Conservation (phyloP, 37 sponge, comb jelly and placozoan species). For the Cliona cf. orientalis region DNA sequence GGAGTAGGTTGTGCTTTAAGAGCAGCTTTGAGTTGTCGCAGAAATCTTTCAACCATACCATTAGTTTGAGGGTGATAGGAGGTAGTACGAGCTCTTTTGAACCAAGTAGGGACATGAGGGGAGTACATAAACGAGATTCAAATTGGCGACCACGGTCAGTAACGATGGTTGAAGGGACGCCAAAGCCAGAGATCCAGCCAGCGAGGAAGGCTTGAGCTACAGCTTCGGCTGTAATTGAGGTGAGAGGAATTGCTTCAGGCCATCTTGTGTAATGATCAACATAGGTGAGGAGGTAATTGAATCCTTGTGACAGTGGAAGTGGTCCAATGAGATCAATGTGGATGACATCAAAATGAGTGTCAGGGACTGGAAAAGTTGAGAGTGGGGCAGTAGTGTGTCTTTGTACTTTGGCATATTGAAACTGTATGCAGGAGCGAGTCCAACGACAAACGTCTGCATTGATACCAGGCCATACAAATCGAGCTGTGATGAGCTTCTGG, state of each 20-base stretch:
- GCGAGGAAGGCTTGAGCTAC: conserved; percentile 56
- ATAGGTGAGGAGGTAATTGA: conserved; percentile 49
- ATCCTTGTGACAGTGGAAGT: conserved; percentile 61
- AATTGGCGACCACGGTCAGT: conserved; percentile 73
- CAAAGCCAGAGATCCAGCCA: conserved; percentile 67
- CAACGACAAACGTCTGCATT: conserved; percentile 64
- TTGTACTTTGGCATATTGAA: conserved; percentile 52
- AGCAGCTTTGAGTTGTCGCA: conserved; percentile 66
- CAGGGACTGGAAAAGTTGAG: conserved; percentile 47
- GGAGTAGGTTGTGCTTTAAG: conserved; percentile 55
- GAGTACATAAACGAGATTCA: conserved; percentile 38
- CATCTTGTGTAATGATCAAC: conserved; percentile 54
- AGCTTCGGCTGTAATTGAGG: conserved; percentile 54
- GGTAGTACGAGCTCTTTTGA: conserved; percentile 53
- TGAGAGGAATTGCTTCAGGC: conserved; percentile 64
- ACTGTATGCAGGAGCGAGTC: conserved; percentile 60
- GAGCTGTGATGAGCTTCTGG: conserved; percentile 47
- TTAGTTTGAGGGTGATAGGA: conserved; percentile 67
- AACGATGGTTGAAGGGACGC: conserved; percentile 55
- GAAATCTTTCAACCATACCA: conserved; percentile 65
- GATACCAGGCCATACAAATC: conserved; percentile 73
- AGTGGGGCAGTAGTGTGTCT: conserved; percentile 48
- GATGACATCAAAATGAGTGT: conserved; percentile 49
- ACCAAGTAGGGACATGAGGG: conserved; percentile 58
- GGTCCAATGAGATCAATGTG: conserved; percentile 75